These are phyloP conservation scores for Drosophila eugracilis DNA, from an alignment of 1,140 invertebrate genomes.

Conservation along the genomic window DNA sequence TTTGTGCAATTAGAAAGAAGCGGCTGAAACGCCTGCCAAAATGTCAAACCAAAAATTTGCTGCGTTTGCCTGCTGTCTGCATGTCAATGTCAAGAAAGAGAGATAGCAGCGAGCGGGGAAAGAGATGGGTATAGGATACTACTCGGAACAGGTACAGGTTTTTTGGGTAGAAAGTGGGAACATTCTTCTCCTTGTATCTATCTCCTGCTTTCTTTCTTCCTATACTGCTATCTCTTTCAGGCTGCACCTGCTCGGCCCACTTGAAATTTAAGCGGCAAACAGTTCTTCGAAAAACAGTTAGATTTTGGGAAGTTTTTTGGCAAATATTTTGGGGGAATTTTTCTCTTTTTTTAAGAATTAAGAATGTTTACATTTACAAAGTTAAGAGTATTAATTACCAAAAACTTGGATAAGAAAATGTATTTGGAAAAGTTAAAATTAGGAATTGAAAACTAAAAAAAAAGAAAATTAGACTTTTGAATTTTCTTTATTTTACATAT, in stretches of 20 bases:
- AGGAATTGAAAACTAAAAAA: too few relatives aligned
- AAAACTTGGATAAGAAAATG: too few relatives aligned
- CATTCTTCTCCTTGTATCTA: too few relatives aligned
- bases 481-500: too few relatives aligned
- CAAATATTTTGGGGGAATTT: neutral
- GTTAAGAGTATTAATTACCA: too few relatives aligned
- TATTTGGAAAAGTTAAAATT: too few relatives aligned
- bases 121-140: slow-evolving; percentile 9
- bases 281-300: slow-evolving; percentile 33
- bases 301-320: too few relatives aligned
- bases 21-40: slow-evolving; percentile 66
- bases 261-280: slow-evolving; percentile 41
- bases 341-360: slow-evolving; percentile 5
- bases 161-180: slow-evolving; percentile 47
- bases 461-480: too few relatives aligned
- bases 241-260: slow-evolving; percentile 42
- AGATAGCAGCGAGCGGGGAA: neutral
- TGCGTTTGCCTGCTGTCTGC: slow-evolving; percentile 53
- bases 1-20: slow-evolving; percentile 70
- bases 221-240: neutral
- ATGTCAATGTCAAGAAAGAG: slow-evolving; percentile 45
- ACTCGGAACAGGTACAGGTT: slow-evolving; percentile 39
- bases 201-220: neutral
- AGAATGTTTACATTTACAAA: too few relatives aligned
- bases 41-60: slow-evolving; percentile 79